These are phyloP conservation scores for Odontocerum albicorne DNA, from an alignment of 2,888 invertebrate species.

Conservation along the genomic window DNA sequence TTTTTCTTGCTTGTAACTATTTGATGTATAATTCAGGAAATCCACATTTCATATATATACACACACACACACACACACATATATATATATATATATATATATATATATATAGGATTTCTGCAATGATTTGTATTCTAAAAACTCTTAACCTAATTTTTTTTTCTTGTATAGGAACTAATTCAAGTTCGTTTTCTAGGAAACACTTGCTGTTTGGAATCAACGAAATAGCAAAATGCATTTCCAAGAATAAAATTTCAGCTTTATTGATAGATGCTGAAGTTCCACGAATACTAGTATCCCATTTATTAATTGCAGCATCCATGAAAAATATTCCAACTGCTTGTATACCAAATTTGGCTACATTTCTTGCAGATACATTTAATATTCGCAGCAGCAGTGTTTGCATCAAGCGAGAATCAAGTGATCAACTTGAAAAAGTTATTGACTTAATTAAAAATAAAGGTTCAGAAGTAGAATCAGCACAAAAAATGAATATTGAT, in stretches of 20 bases:
- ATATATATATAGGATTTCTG: too few species aligned
- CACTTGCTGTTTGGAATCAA: constrained; percentile 48
- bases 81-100: too few species aligned
- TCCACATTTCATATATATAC: too few species aligned
- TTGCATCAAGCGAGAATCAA: too few species aligned
- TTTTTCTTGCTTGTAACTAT: too few species aligned
- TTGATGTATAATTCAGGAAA: too few species aligned
- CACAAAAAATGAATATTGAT: constrained; percentile 35
- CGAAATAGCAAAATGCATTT: constrained; percentile 42
- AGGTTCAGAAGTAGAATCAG: not conserved
- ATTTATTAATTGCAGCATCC: constrained; percentile 47
- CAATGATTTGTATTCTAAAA: too few species aligned
- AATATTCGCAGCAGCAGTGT: too few species aligned
- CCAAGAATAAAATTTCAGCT: constrained; percentile 43
- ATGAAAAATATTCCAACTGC: constrained; percentile 44
- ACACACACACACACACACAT: too few species aligned
- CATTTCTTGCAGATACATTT: too few species aligned
- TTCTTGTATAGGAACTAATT: too few species aligned
- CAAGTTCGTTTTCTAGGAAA: constrained; percentile 33
- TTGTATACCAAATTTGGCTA: constrained; percentile 48
- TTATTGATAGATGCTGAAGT: constrained; percentile 50
- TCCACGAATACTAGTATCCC: constrained; percentile 49
- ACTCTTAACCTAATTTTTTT: too few species aligned
- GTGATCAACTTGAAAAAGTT: constrained; percentile 7
- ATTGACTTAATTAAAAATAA: constrained; percentile 7